A percentile compares a stretch with the other conserved stretches of the same genome.
phyloP scores from a whole-genome alignment of 2,888 invertebrate genomes.

The Phorcus lineatus region DNA sequence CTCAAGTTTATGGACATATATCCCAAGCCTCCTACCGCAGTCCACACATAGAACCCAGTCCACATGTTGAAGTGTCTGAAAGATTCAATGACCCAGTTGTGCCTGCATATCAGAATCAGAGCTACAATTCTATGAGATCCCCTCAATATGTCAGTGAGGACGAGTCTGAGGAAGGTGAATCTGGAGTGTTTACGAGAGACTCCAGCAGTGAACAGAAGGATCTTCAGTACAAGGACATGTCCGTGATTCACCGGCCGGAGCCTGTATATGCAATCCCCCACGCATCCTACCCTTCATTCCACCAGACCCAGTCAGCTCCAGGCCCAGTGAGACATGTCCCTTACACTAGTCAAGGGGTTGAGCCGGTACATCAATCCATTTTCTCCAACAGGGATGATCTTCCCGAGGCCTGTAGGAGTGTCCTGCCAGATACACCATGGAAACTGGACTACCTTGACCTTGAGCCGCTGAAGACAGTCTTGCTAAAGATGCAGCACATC shows the following conservation, averaged over 20 bases:
- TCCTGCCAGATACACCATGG: constrained; percentile 32
- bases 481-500: neutral
- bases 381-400: constrained; percentile 18
- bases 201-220: neutral
- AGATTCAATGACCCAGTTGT: too few species aligned
- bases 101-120: too few species aligned
- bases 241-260: neutral
- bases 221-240: neutral
- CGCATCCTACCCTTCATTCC: neutral
- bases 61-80: too few species aligned
- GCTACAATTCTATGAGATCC: too few species aligned
- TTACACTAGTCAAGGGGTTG: neutral
- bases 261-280: neutral
- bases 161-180: neutral
- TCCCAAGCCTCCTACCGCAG: neutral
- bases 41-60: too few species aligned
- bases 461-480: constrained; percentile 29
- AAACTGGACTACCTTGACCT: constrained; percentile 41
- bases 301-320: constrained; percentile 16
- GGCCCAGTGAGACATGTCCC: neutral
- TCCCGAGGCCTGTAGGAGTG: neutral
- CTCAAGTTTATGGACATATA: neutral
- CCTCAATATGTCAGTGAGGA: too few species aligned
- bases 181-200: neutral
- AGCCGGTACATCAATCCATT: neutral